phyloP scores from a whole-genome alignment of 1,140 invertebrate species.

The Aradophagus sp. region DNA sequence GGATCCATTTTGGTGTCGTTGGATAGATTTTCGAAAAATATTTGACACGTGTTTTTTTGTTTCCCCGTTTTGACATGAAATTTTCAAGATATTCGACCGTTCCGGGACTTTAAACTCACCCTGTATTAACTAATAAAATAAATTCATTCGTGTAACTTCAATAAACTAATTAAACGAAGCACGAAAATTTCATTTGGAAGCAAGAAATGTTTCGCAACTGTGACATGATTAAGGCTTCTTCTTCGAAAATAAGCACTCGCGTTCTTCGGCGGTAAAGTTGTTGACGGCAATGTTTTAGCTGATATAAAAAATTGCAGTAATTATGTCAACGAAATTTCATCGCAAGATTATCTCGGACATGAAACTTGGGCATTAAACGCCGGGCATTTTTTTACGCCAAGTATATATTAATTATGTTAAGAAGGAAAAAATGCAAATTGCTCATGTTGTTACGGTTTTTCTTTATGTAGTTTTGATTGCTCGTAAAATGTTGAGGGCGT shows the following conservation, averaged over 20 bases:
- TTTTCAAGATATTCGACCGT: too few relatives aligned
- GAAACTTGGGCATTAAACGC: conserved; percentile 12
- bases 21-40: too few relatives aligned
- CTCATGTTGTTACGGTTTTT: not conserved
- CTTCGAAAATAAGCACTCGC: conserved; percentile 24
- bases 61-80: too few relatives aligned
- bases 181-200: conserved; percentile 19
- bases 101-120: too few relatives aligned
- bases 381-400: conserved; percentile 17
- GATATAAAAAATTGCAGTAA: conserved; percentile 36
- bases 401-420: conserved; percentile 20
- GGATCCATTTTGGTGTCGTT: too few relatives aligned
- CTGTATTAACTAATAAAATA: too few relatives aligned
- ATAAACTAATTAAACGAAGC: conserved; percentile 12
- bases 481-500: too few relatives aligned
- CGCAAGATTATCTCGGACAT: conserved; percentile 17
- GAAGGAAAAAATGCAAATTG: conserved; percentile 4
- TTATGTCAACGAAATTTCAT: conserved; percentile 39
- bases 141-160: conserved; percentile 4
- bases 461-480: too few relatives aligned
- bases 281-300: conserved; percentile 34
- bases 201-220: conserved; percentile 29
- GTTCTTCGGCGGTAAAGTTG: conserved; percentile 28
- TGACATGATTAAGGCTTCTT: conserved; percentile 38
- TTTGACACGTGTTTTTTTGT: too few relatives aligned